Percentiles rank a stretch among this genome's conserved stretches.
Evolutionary conservation across 23 tunicate genomes (phyloP).

Genomic region (Botrylloides violaceus): DNA sequence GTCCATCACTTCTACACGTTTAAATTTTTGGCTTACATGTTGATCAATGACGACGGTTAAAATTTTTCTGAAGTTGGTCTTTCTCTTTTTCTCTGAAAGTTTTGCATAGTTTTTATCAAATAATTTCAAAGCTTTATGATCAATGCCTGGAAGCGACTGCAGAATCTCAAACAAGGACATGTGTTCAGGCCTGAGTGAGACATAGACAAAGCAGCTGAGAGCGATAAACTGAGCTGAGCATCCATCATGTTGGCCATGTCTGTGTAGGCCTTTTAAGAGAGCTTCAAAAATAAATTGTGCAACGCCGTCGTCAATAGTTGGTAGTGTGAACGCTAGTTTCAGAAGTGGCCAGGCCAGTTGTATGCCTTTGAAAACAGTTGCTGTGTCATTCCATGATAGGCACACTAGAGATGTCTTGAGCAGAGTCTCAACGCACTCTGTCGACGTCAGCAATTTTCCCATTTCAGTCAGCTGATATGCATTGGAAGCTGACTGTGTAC

Average conservation of each 20-base stretch:
- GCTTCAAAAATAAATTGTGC: slow-evolving; percentile 45
- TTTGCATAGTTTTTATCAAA: slow-evolving; percentile 34
- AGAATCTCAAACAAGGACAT: slow-evolving; percentile 21
- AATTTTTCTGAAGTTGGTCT: slow-evolving; percentile 31
- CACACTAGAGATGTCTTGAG: slow-evolving; percentile 31
- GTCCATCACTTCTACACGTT: slow-evolving; percentile 54
- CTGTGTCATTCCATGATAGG: slow-evolving; percentile 72
- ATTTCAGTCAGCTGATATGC: slow-evolving; percentile 31
- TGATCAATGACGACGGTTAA: slow-evolving; percentile 34
- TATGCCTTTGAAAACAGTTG: slow-evolving; percentile 44
- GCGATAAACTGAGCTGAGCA: slow-evolving; percentile 45
- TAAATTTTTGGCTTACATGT: slow-evolving; percentile 71
- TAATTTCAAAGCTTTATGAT: not conserved
- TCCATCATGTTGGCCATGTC: slow-evolving; percentile 72
- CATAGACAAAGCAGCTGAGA: slow-evolving; percentile 26
- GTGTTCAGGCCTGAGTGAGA: slow-evolving; percentile 14
- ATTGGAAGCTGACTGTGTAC: not conserved
- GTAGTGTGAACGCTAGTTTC: not conserved
- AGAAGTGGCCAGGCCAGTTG: slow-evolving; percentile 43
- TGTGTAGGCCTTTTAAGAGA: slow-evolving; percentile 36
- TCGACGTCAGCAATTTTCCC: slow-evolving; percentile 34
- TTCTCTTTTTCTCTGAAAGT: slow-evolving; percentile 41
- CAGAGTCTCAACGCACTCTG: slow-evolving; percentile 33
- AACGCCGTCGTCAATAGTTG: slow-evolving; percentile 21
- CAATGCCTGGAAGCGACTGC: slow-evolving; percentile 20